Evolutionary conservation across 1,140 invertebrate genomes (phyloP).

Genomic region (Delia radicum): DNA sequence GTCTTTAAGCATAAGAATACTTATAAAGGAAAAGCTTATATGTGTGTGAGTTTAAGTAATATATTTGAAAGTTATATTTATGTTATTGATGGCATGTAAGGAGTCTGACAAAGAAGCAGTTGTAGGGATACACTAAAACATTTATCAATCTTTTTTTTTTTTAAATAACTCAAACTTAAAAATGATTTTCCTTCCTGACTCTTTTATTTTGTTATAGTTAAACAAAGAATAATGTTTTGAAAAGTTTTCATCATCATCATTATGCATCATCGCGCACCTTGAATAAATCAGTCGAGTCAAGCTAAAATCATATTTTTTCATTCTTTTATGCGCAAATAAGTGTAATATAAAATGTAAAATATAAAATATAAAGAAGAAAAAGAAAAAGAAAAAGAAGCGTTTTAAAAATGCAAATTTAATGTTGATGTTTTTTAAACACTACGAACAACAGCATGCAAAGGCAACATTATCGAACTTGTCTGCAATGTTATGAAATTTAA

Average conservation of each 20-base stretch:
- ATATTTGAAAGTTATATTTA: neutral
- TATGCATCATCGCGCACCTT: neutral
- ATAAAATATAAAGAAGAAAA: neutral
- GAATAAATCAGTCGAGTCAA: conserved; percentile 13
- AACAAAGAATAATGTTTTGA: neutral
- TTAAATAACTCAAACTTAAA: neutral
- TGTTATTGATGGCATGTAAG: neutral
- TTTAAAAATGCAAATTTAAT: conserved; percentile 14
- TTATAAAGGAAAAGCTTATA: neutral
- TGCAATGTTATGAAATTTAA: conserved; percentile 16
- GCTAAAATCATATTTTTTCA: neutral
- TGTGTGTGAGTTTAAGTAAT: neutral
- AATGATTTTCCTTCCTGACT: neutral
- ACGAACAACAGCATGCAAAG: neutral
- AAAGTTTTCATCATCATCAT: neutral
- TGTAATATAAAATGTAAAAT: neutral
- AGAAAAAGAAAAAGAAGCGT: neutral
- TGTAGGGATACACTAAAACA: neutral
- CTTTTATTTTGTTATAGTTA: neutral
- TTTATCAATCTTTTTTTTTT: neutral
- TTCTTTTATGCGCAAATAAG: neutral
- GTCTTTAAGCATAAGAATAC: neutral
- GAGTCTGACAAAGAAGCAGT: neutral
- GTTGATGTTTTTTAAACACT: neutral
- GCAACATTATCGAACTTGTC: conserved; percentile 13